These are phyloP conservation scores for Coreius guichenoti DNA, from an alignment of 2,797 vertebrate genomes.

Conservation along the genomic window DNA sequence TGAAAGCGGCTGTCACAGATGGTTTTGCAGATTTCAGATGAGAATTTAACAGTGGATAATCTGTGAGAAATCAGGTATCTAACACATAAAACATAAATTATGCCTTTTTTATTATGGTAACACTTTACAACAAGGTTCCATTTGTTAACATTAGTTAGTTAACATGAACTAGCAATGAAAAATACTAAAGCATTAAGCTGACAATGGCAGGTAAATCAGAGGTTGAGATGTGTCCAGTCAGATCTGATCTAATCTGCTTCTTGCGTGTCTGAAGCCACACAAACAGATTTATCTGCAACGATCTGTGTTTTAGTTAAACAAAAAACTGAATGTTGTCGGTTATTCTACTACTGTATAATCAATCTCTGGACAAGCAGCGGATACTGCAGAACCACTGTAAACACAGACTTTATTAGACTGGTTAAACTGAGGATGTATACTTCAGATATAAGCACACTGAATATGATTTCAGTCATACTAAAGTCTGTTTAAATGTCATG, in stretches of 20 bases:
- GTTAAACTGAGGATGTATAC: constrained; percentile 18
- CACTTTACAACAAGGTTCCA: background rate
- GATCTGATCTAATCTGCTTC: background rate
- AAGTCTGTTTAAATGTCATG: constrained; percentile 21
- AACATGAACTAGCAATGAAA: background rate
- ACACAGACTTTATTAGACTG: constrained; percentile 15
- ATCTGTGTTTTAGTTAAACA: background rate
- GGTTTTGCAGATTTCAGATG: constrained; percentile 26
- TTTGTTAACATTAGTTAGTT: background rate
- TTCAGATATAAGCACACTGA: constrained; percentile 15
- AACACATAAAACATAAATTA: background rate
- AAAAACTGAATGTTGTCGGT: background rate
- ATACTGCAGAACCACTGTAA: background rate
- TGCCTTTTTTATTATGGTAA: background rate
- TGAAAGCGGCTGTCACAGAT: constrained; percentile 8
- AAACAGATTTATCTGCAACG: background rate
- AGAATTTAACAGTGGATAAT: constrained; percentile 13
- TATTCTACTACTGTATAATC: background rate
- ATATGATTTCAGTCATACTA: background rate
- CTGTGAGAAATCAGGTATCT: constrained; percentile 23
- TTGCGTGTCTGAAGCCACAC: background rate
- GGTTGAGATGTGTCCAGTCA: background rate
- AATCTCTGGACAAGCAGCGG: background rate
- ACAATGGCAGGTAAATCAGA: background rate
- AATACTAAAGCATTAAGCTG: background rate